phyloP scores from a whole-genome alignment of 2,797 vertebrate genomes.

The Huso huso region DNA sequence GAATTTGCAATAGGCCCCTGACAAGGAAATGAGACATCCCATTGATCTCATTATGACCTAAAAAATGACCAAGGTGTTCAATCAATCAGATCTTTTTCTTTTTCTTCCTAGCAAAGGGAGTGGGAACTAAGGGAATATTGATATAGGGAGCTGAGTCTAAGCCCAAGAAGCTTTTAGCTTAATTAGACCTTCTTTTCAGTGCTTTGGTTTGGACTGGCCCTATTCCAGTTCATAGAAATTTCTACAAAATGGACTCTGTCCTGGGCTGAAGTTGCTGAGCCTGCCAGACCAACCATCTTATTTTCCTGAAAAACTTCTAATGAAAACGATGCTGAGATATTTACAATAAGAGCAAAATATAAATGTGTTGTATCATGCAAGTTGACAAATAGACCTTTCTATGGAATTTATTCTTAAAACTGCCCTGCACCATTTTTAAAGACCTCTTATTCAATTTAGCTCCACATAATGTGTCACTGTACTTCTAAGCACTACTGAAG shows the following conservation, averaged over 20 bases:
- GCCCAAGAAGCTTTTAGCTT: conserved; percentile 81
- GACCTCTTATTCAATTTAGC: too few species aligned
- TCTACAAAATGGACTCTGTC: background rate
- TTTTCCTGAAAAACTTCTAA: conserved; percentile 19
- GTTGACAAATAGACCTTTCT: too few species aligned
- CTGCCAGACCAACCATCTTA: conserved; percentile 28
- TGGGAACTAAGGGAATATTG: conserved; percentile 49
- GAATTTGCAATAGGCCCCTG: conserved; percentile 37
- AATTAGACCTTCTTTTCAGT: conserved; percentile 72
- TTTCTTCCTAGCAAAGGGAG: conserved; percentile 28
- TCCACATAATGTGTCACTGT: too few species aligned
- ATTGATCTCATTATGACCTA: conserved; percentile 61
- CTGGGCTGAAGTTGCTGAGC: conserved; percentile 43
- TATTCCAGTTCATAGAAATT: conserved; percentile 19
- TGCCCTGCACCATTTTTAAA: too few species aligned
- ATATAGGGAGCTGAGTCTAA: conserved; percentile 44
- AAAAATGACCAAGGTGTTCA: conserved; percentile 44
- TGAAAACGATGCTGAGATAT: conserved; percentile 25
- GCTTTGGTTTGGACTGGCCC: conserved; percentile 1
- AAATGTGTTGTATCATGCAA: too few species aligned
- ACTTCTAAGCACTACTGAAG: too few species aligned
- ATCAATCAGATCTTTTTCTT: conserved; percentile 52
- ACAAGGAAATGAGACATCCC: conserved; percentile 46
- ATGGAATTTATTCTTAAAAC: too few species aligned
- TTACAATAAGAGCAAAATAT: background rate